These are phyloP conservation scores for Malurus leucopterus DNA, from an alignment of 2,797 vertebrate species.

Conservation along the genomic window DNA sequence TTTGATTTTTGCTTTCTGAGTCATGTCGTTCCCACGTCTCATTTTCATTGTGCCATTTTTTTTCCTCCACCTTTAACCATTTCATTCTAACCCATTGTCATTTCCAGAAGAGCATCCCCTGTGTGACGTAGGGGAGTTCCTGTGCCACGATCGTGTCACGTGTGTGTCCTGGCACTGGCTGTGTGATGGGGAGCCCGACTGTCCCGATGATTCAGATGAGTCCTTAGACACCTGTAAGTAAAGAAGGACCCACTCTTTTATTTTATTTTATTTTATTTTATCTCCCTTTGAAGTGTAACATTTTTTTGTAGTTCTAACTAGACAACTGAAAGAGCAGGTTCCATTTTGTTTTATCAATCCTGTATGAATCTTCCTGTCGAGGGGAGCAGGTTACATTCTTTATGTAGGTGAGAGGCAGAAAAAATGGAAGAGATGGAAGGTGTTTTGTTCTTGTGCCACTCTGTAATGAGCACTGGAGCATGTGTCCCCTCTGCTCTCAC, in stretches of 20 bases:
- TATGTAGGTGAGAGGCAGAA: not conserved
- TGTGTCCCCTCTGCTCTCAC: not conserved
- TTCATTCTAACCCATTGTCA: conserved; percentile 57
- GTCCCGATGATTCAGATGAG: conserved; percentile 90
- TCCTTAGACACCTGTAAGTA: conserved; percentile 84
- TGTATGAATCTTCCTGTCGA: not conserved
- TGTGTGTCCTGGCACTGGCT: conserved; percentile 90
- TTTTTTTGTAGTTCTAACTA: not conserved
- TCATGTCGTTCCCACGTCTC: not conserved
- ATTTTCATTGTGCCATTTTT: not conserved
- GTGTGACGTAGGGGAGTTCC: conserved; percentile 90
- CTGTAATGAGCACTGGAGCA: not conserved
- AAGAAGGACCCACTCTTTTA: not conserved
- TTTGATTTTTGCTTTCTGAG: conserved; percentile 1
- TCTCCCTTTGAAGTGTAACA: not conserved
- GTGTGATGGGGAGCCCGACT: conserved; percentile 91
- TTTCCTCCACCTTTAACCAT: not conserved
- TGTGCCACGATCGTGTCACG: conserved; percentile 81
- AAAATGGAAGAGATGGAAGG: not conserved
- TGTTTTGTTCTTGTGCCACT: not conserved
- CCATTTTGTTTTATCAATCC: not conserved
- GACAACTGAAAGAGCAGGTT: not conserved
- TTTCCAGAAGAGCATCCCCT: conserved; percentile 80
- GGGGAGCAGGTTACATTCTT: not conserved
- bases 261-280: not conserved